A percentile compares a stretch with the other conserved stretches of the same genome.
phyloP scores from a whole-genome alignment of 2,113 vertebrate species.

The Crypturellus undulatus region DNA sequence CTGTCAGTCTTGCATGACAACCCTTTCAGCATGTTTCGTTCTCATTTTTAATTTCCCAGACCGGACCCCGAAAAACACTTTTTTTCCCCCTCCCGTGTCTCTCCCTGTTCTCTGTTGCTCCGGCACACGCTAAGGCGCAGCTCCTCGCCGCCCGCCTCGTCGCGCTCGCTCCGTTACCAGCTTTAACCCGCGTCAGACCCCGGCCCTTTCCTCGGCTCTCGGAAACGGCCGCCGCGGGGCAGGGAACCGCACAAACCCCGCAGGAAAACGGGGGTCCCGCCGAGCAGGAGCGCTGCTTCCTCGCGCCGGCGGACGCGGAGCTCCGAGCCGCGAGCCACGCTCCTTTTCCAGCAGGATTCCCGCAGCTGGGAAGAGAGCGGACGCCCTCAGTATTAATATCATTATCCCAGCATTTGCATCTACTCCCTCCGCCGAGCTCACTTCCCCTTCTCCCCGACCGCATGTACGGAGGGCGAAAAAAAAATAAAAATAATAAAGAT shows the following conservation, averaged over 20 bases:
- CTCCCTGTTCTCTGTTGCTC: neutral
- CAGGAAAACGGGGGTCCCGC: rapidly evolving
- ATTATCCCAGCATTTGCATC: neutral
- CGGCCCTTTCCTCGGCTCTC: neutral
- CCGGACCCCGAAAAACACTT: neutral
- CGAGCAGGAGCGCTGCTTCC: neutral
- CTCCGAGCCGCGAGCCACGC: neutral
- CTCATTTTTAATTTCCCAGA: neutral
- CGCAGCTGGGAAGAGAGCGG: too few relatives aligned
- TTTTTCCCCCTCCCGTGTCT: neutral
- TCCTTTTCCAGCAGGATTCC: neutral
- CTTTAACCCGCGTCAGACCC: neutral
- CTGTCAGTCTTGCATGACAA: neutral
- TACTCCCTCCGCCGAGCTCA: neutral
- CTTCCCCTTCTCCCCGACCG: neutral
- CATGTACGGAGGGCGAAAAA: neutral
- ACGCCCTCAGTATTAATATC: too few relatives aligned
- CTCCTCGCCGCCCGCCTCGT: neutral
- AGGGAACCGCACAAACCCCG: neutral
- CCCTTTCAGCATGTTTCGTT: neutral
- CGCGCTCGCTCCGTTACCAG: neutral
- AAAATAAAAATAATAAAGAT: too few relatives aligned
- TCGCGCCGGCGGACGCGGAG: neutral
- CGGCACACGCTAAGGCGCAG: neutral
- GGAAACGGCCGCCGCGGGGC: neutral